Evolutionary conservation across 1,140 invertebrate species (phyloP).

Genomic region (Pogonus chalceus): DNA sequence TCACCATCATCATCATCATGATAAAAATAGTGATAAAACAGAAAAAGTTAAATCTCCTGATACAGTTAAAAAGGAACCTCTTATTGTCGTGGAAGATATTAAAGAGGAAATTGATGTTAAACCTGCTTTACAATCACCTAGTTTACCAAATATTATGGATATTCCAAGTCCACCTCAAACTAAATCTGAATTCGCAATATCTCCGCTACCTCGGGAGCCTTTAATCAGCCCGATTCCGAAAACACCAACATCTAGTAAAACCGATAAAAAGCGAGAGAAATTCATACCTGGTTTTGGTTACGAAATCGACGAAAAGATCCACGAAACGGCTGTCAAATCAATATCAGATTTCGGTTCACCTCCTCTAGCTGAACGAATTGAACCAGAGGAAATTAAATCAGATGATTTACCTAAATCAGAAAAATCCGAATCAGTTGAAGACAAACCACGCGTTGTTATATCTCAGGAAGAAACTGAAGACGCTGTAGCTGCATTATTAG

Average conservation of each 20-base stretch:
- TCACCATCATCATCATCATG: constrained; percentile 49
- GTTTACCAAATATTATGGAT: constrained; percentile 28
- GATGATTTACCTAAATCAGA: constrained; percentile 20
- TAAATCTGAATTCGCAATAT: constrained; percentile 31
- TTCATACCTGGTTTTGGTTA: constrained; percentile 60
- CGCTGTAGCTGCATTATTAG: constrained; percentile 75
- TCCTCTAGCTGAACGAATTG: constrained; percentile 25
- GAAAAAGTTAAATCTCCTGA: constrained; percentile 25
- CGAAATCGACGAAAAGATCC: constrained; percentile 58
- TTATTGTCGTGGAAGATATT: constrained; percentile 8
- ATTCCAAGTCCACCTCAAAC: constrained; percentile 25
- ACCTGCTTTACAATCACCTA: constrained; percentile 16
- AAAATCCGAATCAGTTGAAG: constrained; percentile 34
- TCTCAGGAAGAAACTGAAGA: constrained; percentile 89
- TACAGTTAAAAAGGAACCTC: constrained; percentile 12
- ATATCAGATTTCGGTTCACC: constrained; percentile 47
- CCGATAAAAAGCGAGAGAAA: constrained; percentile 40
- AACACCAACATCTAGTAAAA: constrained; percentile 33
- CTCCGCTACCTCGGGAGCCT: constrained; percentile 37
- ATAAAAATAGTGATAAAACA: constrained; percentile 24
- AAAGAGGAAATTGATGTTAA: constrained; percentile 18
- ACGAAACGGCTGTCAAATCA: constrained; percentile 69
- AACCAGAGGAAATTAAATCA: constrained; percentile 32
- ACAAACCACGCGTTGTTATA: constrained; percentile 72
- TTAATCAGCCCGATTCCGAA: constrained; percentile 48